phyloP scores from a whole-genome alignment of 2,113 vertebrate species.

The Petroica traversi region DNA sequence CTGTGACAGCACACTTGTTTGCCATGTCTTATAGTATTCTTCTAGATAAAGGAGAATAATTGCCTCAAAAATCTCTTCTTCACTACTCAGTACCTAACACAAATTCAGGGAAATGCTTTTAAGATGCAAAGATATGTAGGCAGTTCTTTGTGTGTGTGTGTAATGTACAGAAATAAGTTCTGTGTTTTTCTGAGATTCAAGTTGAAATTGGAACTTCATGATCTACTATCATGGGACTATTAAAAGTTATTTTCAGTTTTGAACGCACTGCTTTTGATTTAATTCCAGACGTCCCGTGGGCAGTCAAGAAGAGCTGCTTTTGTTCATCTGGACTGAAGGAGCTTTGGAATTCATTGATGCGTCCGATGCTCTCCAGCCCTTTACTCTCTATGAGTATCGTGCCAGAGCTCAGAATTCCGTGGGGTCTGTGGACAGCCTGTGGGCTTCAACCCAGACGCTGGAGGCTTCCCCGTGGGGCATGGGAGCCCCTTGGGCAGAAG shows the following conservation, averaged over 20 bases:
- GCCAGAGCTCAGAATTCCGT: constrained; percentile 79
- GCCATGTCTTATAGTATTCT: neutral
- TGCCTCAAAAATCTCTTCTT: neutral
- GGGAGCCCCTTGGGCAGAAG: constrained; percentile 71
- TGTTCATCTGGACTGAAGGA: constrained; percentile 85
- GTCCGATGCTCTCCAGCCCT: constrained; percentile 76
- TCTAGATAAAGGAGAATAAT: neutral
- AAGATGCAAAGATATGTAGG: neutral
- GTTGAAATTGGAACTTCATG: neutral
- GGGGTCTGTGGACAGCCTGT: constrained; percentile 80
- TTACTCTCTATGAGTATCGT: constrained; percentile 84
- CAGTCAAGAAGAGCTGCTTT: constrained; percentile 77
- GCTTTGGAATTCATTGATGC: constrained; percentile 83
- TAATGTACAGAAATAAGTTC: neutral
- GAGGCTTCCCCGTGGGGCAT: constrained; percentile 81
- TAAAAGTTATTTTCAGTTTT: neutral
- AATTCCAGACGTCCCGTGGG: constrained; percentile 77
- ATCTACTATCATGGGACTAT: neutral
- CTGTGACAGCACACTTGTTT: neutral
- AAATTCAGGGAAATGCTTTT: neutral
- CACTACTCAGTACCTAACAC: neutral
- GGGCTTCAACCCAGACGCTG: constrained; percentile 78
- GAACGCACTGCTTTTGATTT: neutral
- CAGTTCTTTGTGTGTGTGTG: neutral
- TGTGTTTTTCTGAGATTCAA: neutral